Base-by-base conservation (phyloP, 2,113 vertebrate species). In the Pimephales promelas region DNA sequence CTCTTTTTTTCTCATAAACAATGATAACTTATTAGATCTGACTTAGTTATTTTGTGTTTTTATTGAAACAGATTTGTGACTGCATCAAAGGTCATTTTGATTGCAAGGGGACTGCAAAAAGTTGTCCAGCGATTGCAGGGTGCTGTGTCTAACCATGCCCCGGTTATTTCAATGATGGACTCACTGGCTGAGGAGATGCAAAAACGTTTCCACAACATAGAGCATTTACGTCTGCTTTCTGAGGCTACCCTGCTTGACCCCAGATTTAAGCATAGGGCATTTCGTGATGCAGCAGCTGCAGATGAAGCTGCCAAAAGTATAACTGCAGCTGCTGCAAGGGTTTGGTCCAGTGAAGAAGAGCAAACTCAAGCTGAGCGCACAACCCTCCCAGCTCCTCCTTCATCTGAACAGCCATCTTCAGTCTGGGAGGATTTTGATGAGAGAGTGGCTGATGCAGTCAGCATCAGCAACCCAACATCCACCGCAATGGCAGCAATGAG, bases 361-460 rank as follows among this genome's bases (percentile, higher is more conserved):
- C 64, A 68, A 66, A 16, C 62, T 34, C 62, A 31, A 36, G 31
- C 31, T 36, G 64, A 68, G 64, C 16, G 5, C 64, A 68, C 24
- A 28, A 31, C 31, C 31, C 31, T 31, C 16, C 61, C 31, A 68
- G 28, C 31, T 6, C 14, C 28, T 68, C 14, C 64, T 5, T 31
- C 31, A 20, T 68, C 31, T 36, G 16, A 66, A 66, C 62, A 66
- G 7, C 14, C 20, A 20, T 34, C 62, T 36, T 66, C 14, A 36
- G 9, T 66, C 62, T 20, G 62, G 26, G 16, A 66, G 62, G 62
- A 66, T 66, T 66, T 34, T 66, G 62, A 66, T 66, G 62, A 36
- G 6, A 36, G 28, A 36, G 31, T 36, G 62, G 14, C 62, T 66
- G 31, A 66, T 36, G 62, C 61, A 31, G 61, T 64, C 61, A 66